phyloP scores from a whole-genome alignment of 2,888 invertebrate genomes.

The Eupithecia inturbata region DNA sequence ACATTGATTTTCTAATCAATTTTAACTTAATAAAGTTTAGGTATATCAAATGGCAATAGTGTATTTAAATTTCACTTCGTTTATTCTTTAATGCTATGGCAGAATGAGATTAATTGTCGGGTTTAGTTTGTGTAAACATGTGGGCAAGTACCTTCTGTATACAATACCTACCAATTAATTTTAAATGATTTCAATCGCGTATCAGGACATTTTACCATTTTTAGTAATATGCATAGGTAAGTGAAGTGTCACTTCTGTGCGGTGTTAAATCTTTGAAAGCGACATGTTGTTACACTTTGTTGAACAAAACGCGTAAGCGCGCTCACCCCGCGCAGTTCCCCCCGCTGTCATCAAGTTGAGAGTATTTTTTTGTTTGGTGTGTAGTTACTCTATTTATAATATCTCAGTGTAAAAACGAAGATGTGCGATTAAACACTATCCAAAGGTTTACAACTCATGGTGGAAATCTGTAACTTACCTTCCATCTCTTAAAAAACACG shows the following conservation, averaged over 20 bases:
- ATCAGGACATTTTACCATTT: conserved; percentile 6
- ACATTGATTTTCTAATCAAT: conserved; percentile 11
- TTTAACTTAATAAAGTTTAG: conserved; percentile 10
- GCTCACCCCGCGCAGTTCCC: too few relatives aligned
- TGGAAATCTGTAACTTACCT: too few relatives aligned
- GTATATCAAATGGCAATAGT: conserved; percentile 10
- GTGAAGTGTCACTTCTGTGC: conserved; percentile 6
- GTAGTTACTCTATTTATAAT: too few relatives aligned
- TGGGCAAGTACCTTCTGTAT: conserved; percentile 6
- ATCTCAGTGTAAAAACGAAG: too few relatives aligned
- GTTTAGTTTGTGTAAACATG: conserved; percentile 1
- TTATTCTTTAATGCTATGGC: conserved; percentile 10
- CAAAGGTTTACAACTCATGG: too few relatives aligned
- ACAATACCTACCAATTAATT: conserved; percentile 7
- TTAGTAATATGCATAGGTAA: conserved; percentile 6
- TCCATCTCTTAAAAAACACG: too few relatives aligned
- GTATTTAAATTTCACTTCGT: conserved; percentile 9
- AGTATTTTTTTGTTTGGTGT: too few relatives aligned
- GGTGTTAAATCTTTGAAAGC: too few relatives aligned
- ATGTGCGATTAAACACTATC: too few relatives aligned
- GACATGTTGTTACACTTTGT: too few relatives aligned
- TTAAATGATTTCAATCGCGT: conserved; percentile 6
- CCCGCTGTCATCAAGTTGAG: too few relatives aligned
- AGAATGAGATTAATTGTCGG: conserved; percentile 8
- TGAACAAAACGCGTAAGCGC: too few relatives aligned